These are phyloP conservation scores for Huso huso DNA, from an alignment of 2,797 vertebrate genomes.

Conservation along the genomic window DNA sequence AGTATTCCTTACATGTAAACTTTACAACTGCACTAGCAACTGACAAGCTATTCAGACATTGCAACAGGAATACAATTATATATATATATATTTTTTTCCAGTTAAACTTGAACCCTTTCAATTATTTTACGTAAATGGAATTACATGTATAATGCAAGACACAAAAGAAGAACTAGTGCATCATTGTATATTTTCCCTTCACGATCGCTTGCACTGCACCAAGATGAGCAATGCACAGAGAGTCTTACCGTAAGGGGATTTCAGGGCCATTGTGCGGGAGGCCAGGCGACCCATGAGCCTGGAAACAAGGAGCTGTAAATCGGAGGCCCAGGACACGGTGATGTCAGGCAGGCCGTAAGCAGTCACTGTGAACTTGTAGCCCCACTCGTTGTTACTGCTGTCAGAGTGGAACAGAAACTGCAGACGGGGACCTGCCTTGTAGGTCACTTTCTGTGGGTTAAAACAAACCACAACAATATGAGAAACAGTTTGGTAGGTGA, in stretches of 20 bases:
- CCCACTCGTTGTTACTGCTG: conserved; percentile 96
- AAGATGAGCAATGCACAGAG: background rate
- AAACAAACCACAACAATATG: background rate
- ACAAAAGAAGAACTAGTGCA: too few relatives aligned
- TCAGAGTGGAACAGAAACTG: conserved; percentile 98
- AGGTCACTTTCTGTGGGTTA: conserved; percentile 84
- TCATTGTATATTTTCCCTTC: too few relatives aligned
- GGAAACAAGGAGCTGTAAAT: conserved; percentile 86
- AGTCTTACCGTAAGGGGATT: conserved; percentile 73
- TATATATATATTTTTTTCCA: background rate
- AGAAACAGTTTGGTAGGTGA: background rate
- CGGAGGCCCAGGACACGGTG: conserved; percentile 86
- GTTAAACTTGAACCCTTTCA: too few relatives aligned
- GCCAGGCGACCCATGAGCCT: conserved; percentile 94
- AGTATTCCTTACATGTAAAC: background rate
- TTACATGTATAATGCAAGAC: too few relatives aligned
- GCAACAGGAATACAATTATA: background rate
- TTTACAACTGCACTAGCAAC: background rate
- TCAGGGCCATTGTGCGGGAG: conserved; percentile 83
- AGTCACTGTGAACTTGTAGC: conserved; percentile 90
- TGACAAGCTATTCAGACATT: background rate
- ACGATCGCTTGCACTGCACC: too few relatives aligned
- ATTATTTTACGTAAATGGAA: too few relatives aligned
- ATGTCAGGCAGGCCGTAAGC: conserved; percentile 86
- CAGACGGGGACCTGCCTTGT: conserved; percentile 89